Evolutionary conservation across 1,140 invertebrate genomes (phyloP).

Genomic region (Ceratosolen solmsi): DNA sequence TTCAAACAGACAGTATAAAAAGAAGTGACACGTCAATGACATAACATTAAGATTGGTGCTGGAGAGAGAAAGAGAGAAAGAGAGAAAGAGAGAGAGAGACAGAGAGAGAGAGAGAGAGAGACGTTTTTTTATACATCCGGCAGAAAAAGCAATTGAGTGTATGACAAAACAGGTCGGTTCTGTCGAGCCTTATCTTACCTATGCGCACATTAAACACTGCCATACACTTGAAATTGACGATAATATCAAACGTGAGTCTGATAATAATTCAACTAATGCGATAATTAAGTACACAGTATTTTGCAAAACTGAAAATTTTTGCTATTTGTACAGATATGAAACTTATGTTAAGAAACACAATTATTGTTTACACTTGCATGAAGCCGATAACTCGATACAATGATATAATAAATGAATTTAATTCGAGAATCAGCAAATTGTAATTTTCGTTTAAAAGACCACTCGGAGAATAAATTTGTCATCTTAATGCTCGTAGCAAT

Average conservation of each 20-base stretch:
- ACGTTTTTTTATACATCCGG: conserved; percentile 24
- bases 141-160: conserved; percentile 3
- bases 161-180: conserved; percentile 41
- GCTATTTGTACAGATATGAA: conserved; percentile 8
- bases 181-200: conserved; percentile 33
- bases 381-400: conserved; percentile 24
- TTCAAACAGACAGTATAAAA: background rate
- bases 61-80: background rate
- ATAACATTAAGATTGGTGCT: background rate
- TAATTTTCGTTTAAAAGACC: conserved; percentile 22
- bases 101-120: conserved; percentile 7
- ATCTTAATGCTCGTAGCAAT: background rate
- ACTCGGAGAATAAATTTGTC: background rate
- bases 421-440: conserved; percentile 8
- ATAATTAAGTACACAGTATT: conserved; percentile 32
- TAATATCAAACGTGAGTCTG: conserved; percentile 32
- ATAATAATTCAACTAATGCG: conserved; percentile 40
- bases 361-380: conserved; percentile 15
- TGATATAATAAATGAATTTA: background rate
- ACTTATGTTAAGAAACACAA: conserved; percentile 8
- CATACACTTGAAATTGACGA: conserved; percentile 23
- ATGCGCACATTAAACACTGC: conserved; percentile 25
- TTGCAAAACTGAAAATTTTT: conserved; percentile 13
- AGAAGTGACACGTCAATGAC: background rate
- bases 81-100: background rate